phyloP scores from a whole-genome alignment of 2,113 vertebrate genomes.

The cattle (Bos taurus) region ARS-UCD2.0 NC_037332.1:60563501-60564000 shows the following conservation, averaged over 20 bases:
- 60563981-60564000: not conserved
- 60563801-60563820: not conserved
- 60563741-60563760: not conserved
- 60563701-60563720: not conserved
- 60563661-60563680: not conserved
- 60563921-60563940: not conserved
- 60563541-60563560: slow-evolving; percentile 96
- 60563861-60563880: slow-evolving; percentile 28
- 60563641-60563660: not conserved
- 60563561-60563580: slow-evolving; percentile 81
- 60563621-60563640: not conserved
- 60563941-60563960: not conserved
- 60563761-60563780: not conserved
- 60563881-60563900: not conserved
- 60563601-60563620: not conserved
- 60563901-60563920: not conserved
- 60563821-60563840: slow-evolving; percentile 15
- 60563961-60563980: not conserved
- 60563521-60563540: slow-evolving; percentile 98
- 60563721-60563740: not conserved
- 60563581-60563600: not conserved
- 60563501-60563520: slow-evolving; percentile 98
- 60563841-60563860: not conserved
- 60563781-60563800: not conserved
- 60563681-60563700: not conserved